These are phyloP conservation scores for Molossus alvarezi DNA, from an alignment of 2,797 vertebrate genomes.

Conservation along the genomic window DNA sequence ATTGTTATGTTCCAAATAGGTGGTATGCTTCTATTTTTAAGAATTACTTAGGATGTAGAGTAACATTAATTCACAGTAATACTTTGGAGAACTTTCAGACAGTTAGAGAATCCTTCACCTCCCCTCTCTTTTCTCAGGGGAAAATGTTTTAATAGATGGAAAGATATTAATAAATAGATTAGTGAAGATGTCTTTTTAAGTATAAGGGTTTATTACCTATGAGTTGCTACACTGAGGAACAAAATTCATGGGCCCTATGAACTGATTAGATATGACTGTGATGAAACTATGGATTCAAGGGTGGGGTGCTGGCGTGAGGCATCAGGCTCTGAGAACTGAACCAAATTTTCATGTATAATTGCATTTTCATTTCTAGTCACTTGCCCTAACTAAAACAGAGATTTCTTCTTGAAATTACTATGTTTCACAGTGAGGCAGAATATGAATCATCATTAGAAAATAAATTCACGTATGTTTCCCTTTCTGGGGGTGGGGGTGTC, in stretches of 20 bases:
- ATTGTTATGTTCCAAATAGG: neutral
- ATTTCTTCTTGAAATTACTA: constrained; percentile 62
- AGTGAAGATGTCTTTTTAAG: constrained; percentile 4
- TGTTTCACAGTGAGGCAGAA: neutral
- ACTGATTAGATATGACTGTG: constrained; percentile 20
- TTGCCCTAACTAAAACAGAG: constrained; percentile 49
- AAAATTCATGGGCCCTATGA: constrained; percentile 18
- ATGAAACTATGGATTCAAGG: neutral
- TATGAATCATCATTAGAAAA: constrained; percentile 44
- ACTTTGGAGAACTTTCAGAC: constrained; percentile 40
- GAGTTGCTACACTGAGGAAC: neutral
- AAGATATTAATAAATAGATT: constrained; percentile 35
- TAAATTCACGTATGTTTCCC: constrained; percentile 26
- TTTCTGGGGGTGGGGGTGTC: neutral
- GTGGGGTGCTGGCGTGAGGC: constrained; percentile 1
- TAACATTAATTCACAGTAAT: neutral
- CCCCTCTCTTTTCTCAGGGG: neutral
- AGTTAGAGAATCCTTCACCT: constrained; percentile 13
- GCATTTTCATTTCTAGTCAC: constrained; percentile 74
- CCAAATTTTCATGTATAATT: constrained; percentile 66
- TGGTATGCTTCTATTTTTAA: neutral
- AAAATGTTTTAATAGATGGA: constrained; percentile 22
- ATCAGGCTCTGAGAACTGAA: constrained; percentile 22
- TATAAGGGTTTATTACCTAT: neutral
- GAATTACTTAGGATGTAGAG: neutral